Base-by-base conservation (phyloP, 1,140 invertebrate species). In the Pygmarrhopalites habei region DNA sequence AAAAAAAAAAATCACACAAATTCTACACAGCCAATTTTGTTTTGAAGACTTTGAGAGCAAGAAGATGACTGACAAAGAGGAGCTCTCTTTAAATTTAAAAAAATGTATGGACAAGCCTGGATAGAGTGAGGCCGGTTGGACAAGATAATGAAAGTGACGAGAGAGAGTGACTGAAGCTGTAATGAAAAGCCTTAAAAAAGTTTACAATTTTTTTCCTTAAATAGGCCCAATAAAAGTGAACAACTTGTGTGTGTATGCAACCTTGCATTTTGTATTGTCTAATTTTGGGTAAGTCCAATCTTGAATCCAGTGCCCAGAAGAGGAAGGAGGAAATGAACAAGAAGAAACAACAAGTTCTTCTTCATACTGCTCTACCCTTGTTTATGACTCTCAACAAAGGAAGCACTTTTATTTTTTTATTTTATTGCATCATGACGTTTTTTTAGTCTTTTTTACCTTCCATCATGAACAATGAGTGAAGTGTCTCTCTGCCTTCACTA, bases 401-500 rank as follows among this genome's bases (percentile, higher is more conserved):
- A 26, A 52, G 49, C 28, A 52, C 49, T 52, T 29, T 52, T 52
- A 52, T 25, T 52, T 52, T 52, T 52, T 52, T 23, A 26, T 52
- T 52, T 52, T 52, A 52, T 52, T 26, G n/a, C 49, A n/a, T n/a
- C n/a, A 52, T 52, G 14, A n/a, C 49, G 28, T 5, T 52, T 29
- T 29, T 26, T 26, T 23, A 28, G 14, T 52, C 25, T 28, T 26
- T 49, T 49, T 49, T 23, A 49, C 46, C 46, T n/a, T n/a, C n/a
- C n/a, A n/a, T 49, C 23, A 39, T 10, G 35, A 39, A 21, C 12
- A 21, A 49, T 49, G 46, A 49, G 46, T 7, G 7, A 7, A 23
- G 46, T 19, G 7, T 15, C 23, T 49, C 12, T 49, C 19, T 49
- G 46, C 46, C 23, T 23, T 21, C 23, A 49, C n/a, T 41, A 41